Percentiles rank a stretch among this genome's conserved stretches.
These are phyloP conservation scores for Arvicola amphibius DNA, from an alignment of 2,797 vertebrate genomes.

Conservation along the genomic window DNA sequence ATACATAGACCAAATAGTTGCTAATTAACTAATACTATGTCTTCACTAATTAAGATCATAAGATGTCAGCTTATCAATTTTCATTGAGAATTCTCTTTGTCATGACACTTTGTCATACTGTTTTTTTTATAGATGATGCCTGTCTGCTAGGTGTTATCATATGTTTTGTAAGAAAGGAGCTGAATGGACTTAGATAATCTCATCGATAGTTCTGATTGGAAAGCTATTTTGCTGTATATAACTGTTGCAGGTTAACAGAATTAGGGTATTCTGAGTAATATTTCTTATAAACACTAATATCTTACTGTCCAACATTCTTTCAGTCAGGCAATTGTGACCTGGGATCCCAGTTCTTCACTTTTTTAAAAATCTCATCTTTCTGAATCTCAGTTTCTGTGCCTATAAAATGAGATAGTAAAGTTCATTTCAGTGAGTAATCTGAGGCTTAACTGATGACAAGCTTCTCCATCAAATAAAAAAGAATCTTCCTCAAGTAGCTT, in stretches of 20 bases:
- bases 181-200: conserved; percentile 32
- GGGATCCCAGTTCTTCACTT: conserved; percentile 15
- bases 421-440: conserved; percentile 29
- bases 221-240: conserved; percentile 27
- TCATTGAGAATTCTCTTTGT: conserved; percentile 10
- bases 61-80: conserved; percentile 30
- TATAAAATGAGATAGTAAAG: conserved; percentile 37
- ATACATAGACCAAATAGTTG: background rate
- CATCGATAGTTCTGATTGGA: background rate
- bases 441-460: background rate
- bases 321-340: conserved; percentile 18
- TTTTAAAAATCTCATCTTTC: conserved; percentile 5
- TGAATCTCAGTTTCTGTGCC: conserved; percentile 16
- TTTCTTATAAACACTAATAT: conserved; percentile 45
- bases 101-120: background rate
- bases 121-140: conserved; percentile 9
- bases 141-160: background rate
- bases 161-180: conserved; percentile 43
- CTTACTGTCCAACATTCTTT: conserved; percentile 38
- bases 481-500: background rate
- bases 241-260: conserved; percentile 15
- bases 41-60: conserved; percentile 30
- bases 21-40: conserved; percentile 24
- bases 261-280: conserved; percentile 44
- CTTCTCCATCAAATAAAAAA: background rate